Evolutionary conservation across 2,888 invertebrate genomes (phyloP).

Genomic region (Carpatolechia fugitivella): DNA sequence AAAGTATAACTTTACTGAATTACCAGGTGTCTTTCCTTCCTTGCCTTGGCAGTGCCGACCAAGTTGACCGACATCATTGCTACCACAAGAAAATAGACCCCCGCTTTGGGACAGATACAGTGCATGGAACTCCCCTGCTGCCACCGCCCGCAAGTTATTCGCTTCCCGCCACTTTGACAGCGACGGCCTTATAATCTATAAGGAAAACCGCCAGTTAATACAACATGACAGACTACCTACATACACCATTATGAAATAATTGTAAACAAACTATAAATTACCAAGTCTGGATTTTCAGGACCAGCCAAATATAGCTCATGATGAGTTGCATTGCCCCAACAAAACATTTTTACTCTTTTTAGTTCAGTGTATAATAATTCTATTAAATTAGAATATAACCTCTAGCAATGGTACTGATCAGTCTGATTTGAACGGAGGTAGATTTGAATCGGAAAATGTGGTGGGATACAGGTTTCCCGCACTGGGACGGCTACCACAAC

Average conservation of each 20-base stretch:
- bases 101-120: slow-evolving; percentile 88
- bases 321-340: slow-evolving; percentile 75
- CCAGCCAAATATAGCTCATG: slow-evolving; percentile 70
- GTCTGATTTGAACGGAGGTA: slow-evolving; percentile 41
- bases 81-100: slow-evolving; percentile 93
- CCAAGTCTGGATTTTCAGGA: slow-evolving; percentile 58
- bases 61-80: slow-evolving; percentile 94
- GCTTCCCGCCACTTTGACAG: slow-evolving; percentile 81
- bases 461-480: neutral
- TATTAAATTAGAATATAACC: slow-evolving; percentile 43
- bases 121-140: slow-evolving; percentile 91
- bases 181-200: slow-evolving; percentile 82
- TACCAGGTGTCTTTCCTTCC: slow-evolving; percentile 61
- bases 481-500: slow-evolving; percentile 29
- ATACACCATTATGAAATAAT: neutral
- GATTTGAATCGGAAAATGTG: slow-evolving; percentile 22
- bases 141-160: slow-evolving; percentile 72
- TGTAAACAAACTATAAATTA: slow-evolving; percentile 37
- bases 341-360: slow-evolving; percentile 60
- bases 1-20: too few relatives aligned
- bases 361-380: slow-evolving; percentile 40
- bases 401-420: slow-evolving; percentile 38
- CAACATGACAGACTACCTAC: neutral
- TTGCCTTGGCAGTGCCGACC: slow-evolving; percentile 78
- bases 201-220: slow-evolving; percentile 10